A percentile compares a stretch with the other conserved stretches of the same genome.
These are phyloP conservation scores for Avahi laniger DNA, from an alignment of 2,797 vertebrate genomes.

Conservation along the genomic window DNA sequence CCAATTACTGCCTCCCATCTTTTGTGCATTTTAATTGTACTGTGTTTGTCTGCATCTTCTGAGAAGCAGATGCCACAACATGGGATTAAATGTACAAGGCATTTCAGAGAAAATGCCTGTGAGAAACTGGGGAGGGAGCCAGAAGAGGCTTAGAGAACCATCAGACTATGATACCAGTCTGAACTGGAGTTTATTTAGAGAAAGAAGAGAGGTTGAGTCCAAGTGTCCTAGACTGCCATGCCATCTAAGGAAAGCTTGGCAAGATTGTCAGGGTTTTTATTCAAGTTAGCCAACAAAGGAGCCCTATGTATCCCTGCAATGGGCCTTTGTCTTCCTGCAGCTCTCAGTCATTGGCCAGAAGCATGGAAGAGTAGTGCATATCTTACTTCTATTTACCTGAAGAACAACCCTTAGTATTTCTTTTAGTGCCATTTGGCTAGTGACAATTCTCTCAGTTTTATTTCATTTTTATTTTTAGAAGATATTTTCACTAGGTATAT, in stretches of 20 bases:
- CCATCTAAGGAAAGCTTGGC: not conserved
- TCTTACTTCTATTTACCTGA: not conserved
- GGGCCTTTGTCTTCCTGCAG: not conserved
- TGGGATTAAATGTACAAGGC: not conserved
- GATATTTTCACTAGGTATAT: not conserved
- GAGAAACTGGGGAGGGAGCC: not conserved
- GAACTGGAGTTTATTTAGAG: not conserved
- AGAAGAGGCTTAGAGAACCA: not conserved
- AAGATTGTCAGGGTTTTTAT: not conserved
- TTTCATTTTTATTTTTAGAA: not conserved
- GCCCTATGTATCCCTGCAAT: not conserved
- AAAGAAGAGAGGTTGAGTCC: not conserved
- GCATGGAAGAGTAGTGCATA: not conserved
- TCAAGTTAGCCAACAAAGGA: not conserved
- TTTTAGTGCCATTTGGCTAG: not conserved
- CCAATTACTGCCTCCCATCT: not conserved
- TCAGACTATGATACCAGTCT: not conserved
- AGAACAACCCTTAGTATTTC: not conserved
- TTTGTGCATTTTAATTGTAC: not conserved
- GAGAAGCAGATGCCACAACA: not conserved
- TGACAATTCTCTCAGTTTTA: not conserved
- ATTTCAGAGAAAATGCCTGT: not conserved
- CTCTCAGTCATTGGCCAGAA: not conserved
- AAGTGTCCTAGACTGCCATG: not conserved
- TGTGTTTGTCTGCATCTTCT: not conserved